These are phyloP conservation scores for Boloria selene DNA, from an alignment of 2,888 invertebrate species.

Conservation along the genomic window DNA sequence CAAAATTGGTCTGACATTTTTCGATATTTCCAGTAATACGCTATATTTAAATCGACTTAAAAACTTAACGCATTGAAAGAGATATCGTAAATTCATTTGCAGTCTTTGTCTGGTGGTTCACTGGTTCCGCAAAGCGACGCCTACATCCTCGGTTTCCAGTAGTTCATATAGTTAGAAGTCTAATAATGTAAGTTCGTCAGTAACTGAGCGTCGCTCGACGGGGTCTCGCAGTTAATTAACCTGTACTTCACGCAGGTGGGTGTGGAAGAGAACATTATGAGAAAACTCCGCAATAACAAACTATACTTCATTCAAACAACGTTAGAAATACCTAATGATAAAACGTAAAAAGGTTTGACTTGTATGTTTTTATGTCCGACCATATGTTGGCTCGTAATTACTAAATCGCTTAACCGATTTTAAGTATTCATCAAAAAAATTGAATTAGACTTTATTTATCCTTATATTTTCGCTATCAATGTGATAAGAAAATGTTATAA, in stretches of 20 bases:
- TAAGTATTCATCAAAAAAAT: no score
- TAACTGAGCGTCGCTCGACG: constrained; percentile 47
- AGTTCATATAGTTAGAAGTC: constrained; percentile 46
- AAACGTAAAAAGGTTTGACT: no score
- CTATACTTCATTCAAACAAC: constrained; percentile 10
- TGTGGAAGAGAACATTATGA: constrained; percentile 63
- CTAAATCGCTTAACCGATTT: no score
- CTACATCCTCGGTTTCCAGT: constrained; percentile 16
- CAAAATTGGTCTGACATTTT: no score
- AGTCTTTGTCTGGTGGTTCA: constrained; percentile 10
- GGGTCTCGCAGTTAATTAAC: constrained; percentile 70
- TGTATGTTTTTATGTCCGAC: no score
- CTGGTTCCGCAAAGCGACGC: constrained; percentile 17
- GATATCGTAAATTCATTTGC: constrained; percentile 3
- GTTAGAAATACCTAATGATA: no score
- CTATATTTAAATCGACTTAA: no score
- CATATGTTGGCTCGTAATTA: no score
- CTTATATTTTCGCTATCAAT: no score
- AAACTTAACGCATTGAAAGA: neutral
- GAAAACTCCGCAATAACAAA: constrained; percentile 54
- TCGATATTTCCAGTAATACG: no score
- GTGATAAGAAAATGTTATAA: no score
- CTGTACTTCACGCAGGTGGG: constrained; percentile 60
- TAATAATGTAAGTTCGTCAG: constrained; percentile 63
- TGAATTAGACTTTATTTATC: no score